Evolutionary conservation across 2,797 vertebrate species (phyloP).

Genomic region (Agapornis canus): DNA sequence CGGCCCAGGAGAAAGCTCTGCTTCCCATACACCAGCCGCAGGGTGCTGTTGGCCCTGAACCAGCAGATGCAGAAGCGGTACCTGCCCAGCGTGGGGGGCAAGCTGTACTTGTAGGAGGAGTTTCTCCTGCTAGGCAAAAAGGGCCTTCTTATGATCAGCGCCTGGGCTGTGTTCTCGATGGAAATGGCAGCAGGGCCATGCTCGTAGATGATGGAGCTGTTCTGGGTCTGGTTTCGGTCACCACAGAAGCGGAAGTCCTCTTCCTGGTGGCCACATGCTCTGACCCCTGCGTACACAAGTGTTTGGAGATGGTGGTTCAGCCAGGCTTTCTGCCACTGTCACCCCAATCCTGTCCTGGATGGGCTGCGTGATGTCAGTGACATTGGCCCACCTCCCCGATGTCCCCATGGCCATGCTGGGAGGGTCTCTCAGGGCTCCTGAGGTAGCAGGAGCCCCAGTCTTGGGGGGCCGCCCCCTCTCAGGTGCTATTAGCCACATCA

Average conservation of each 20-base stretch:
- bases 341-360: neutral
- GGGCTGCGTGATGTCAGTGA: fast-evolving
- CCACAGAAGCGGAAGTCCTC: constrained; percentile 77
- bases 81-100: constrained; percentile 52
- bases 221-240: constrained; percentile 72
- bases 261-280: neutral
- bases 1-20: neutral
- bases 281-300: neutral
- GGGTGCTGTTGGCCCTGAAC: neutral
- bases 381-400: neutral
- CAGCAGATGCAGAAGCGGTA: constrained; percentile 81
- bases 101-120: neutral
- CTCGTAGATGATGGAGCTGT: constrained; percentile 43
- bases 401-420: neutral
- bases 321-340: neutral
- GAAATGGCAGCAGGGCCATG: neutral
- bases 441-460: neutral
- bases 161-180: constrained; percentile 51
- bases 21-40: constrained; percentile 66
- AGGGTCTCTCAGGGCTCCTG: neutral
- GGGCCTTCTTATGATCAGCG: constrained; percentile 39
- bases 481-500: neutral
- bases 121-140: neutral
- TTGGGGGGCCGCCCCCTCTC: neutral
- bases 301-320: fast-evolving